Evolutionary conservation across 2,888 invertebrate species (phyloP).

Genomic region (Automeris io): DNA sequence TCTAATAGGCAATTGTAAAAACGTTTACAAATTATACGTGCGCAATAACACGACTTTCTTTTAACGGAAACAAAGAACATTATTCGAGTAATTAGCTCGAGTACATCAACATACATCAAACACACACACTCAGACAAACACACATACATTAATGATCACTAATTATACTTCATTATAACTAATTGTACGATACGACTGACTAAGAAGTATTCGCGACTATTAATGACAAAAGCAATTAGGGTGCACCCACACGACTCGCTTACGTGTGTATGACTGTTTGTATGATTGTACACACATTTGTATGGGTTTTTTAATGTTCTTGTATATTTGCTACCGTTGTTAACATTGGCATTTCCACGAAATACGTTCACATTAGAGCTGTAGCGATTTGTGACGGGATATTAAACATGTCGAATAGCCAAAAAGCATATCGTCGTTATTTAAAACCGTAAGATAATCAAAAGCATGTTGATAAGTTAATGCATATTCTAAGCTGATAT

Average conservation of each 20-base stretch:
- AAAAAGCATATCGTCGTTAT: too few species aligned
- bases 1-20: too few species aligned
- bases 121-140: constrained; percentile 27
- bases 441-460: too few species aligned
- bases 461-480: too few species aligned
- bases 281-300: constrained; percentile 12
- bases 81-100: neutral
- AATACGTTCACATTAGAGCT: too few species aligned
- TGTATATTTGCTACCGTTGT: constrained; percentile 13
- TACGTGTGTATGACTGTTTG: constrained; percentile 6
- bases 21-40: too few species aligned
- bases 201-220: constrained; percentile 75
- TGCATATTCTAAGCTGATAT: too few species aligned
- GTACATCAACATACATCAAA: constrained; percentile 1
- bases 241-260: constrained; percentile 47
- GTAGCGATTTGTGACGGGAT: too few species aligned
- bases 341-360: too few species aligned
- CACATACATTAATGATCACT: constrained; percentile 40
- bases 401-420: too few species aligned
- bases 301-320: constrained; percentile 12
- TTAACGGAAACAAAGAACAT: constrained; percentile 3
- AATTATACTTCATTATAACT: constrained; percentile 74
- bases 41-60: too few species aligned
- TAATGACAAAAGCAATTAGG: constrained; percentile 77
- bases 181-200: constrained; percentile 68